A percentile compares a stretch with the other conserved stretches of the same genome.
Conservation (phyloP, 2,888 invertebrate genomes). For the Mimumesa dahlbomi region DNA sequence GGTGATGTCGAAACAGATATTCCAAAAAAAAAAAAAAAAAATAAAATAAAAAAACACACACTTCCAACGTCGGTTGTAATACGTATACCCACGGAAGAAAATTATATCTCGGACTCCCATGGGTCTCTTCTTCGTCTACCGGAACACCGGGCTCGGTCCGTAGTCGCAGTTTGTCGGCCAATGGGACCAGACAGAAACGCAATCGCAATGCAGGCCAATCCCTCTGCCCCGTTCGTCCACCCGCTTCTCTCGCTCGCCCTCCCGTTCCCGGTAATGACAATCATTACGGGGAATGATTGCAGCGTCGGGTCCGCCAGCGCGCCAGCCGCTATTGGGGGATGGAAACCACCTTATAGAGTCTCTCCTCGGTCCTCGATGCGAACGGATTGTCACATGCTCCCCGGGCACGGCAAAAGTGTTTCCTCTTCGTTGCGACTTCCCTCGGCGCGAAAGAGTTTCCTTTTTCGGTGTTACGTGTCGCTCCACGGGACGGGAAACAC, state of each 20-base stretch:
- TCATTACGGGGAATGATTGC: constrained; percentile 79
- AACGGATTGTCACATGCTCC: constrained; percentile 76
- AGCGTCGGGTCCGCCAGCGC: constrained; percentile 74
- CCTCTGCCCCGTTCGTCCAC: constrained; percentile 68
- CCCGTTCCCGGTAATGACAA: constrained; percentile 78
- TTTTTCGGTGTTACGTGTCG: not conserved
- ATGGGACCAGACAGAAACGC: constrained; percentile 75
- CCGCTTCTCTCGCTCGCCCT: constrained; percentile 65
- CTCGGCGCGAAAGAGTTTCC: constrained; percentile 21
- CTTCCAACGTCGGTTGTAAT: too few species aligned
- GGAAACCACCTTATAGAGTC: constrained; percentile 78
- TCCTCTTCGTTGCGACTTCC: constrained; percentile 46
- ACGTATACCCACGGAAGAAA: constrained; percentile 43
- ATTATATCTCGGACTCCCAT: constrained; percentile 49
- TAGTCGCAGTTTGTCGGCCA: constrained; percentile 72
- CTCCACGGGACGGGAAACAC: not conserved
- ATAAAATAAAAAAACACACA: too few species aligned
- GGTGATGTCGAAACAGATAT: too few species aligned
- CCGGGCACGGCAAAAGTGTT: constrained; percentile 53
- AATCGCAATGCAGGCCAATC: constrained; percentile 76
- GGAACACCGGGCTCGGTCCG: constrained; percentile 58
- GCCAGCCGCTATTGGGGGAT: constrained; percentile 76
- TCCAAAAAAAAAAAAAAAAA: constrained; percentile 11
- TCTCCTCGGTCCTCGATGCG: constrained; percentile 76
- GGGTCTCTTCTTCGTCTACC: constrained; percentile 42